phyloP scores from a whole-genome alignment of 2,888 invertebrate species.

The Dynastes tityus region DNA sequence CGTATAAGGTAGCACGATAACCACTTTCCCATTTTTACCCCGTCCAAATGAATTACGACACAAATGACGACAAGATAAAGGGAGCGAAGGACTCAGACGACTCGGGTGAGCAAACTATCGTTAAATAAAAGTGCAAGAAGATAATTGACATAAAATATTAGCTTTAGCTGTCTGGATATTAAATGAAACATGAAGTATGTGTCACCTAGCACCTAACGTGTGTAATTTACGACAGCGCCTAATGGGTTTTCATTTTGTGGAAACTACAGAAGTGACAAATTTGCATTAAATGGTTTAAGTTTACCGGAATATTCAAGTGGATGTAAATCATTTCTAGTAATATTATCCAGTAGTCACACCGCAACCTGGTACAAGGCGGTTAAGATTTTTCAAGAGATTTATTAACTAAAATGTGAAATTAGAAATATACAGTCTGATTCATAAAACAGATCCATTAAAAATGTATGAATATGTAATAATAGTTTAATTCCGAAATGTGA shows the following conservation, averaged over 20 bases:
- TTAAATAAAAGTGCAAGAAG: slow-evolving; percentile 34
- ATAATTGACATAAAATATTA: slow-evolving; percentile 49
- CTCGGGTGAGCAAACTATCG: slow-evolving; percentile 1
- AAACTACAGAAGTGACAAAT: slow-evolving; percentile 51
- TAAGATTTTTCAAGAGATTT: slow-evolving; percentile 44
- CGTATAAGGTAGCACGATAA: slow-evolving; percentile 28
- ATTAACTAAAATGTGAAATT: slow-evolving; percentile 1
- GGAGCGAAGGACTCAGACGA: background rate
- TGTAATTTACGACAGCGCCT: slow-evolving; percentile 38
- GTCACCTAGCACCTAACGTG: slow-evolving; percentile 45
- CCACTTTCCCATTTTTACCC: slow-evolving; percentile 25
- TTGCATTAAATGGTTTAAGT: slow-evolving; percentile 50
- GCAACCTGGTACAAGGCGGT: slow-evolving; percentile 47
- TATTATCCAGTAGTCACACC: slow-evolving; percentile 45
- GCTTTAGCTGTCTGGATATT: slow-evolving; percentile 39
- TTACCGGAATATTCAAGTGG: slow-evolving; percentile 41
- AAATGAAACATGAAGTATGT: slow-evolving; percentile 43
- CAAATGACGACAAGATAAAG: slow-evolving; percentile 44
- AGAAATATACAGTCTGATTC: background rate
- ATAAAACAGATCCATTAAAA: too few species aligned
- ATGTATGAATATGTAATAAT: too few species aligned
- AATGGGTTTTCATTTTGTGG: slow-evolving; percentile 47
- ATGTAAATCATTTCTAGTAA: slow-evolving; percentile 49
- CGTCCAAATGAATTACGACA: slow-evolving; percentile 30
- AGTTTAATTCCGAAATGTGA: too few species aligned